Conservation (phyloP, 2,888 invertebrate species). For the Hypselothyrea guttata region DNA sequence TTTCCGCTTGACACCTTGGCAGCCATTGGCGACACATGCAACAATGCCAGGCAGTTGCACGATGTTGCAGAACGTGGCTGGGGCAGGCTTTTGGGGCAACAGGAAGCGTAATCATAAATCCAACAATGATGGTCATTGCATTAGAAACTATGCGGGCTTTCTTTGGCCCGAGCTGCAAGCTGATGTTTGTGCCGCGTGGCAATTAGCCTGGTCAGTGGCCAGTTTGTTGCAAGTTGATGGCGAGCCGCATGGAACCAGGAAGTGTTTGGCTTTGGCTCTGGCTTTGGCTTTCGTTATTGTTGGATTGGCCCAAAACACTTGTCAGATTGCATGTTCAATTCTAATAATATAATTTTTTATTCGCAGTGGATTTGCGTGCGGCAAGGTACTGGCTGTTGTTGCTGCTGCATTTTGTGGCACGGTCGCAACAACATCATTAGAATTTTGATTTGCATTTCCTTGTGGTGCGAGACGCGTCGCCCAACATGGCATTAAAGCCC, state of each 20-base stretch:
- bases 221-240: slow-evolving; percentile 8
- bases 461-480: slow-evolving; percentile 25
- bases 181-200: slow-evolving; percentile 32
- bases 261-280: slow-evolving; percentile 60
- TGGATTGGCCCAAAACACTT: slow-evolving; percentile 66
- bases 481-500: slow-evolving; percentile 75
- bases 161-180: too few species aligned
- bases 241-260: slow-evolving; percentile 56
- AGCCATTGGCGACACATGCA: slow-evolving; percentile 43
- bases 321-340: slow-evolving; percentile 81
- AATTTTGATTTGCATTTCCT: slow-evolving; percentile 81
- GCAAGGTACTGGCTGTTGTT: slow-evolving; percentile 4
- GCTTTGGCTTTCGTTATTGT: too few species aligned
- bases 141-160: slow-evolving; percentile 11
- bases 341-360: slow-evolving; percentile 78
- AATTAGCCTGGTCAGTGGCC: slow-evolving; percentile 66
- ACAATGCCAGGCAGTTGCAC: background rate
- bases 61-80: background rate
- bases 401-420: slow-evolving; percentile 23
- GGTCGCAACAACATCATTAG: slow-evolving; percentile 72
- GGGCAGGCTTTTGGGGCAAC: slow-evolving; percentile 13
- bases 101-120: slow-evolving; percentile 73
- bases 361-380: background rate
- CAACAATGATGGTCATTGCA: slow-evolving; percentile 45
- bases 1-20: slow-evolving; percentile 5